Conservation (phyloP, 2,888 invertebrate genomes). For the Amaurobius ferox region DNA sequence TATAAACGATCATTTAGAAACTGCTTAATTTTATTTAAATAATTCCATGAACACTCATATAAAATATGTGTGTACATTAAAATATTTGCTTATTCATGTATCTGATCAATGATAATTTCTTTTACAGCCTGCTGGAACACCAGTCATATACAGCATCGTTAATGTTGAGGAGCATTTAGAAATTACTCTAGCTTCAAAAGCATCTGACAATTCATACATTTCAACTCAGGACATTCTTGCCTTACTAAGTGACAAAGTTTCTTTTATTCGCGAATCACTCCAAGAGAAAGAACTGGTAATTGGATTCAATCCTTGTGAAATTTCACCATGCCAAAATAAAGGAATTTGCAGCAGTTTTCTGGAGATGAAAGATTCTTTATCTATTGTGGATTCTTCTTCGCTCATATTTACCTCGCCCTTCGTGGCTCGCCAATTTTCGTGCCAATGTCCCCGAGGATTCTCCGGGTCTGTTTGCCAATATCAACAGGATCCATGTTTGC, state of each 20-base stretch:
- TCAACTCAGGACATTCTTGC: slow-evolving; percentile 49
- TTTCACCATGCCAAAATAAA: slow-evolving; percentile 81
- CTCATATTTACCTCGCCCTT: slow-evolving; percentile 90
- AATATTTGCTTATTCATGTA: too few relatives aligned
- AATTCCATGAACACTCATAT: too few relatives aligned
- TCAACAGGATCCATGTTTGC: slow-evolving; percentile 92
- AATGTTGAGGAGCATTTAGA: slow-evolving; percentile 65
- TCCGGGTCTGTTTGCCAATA: slow-evolving; percentile 89
- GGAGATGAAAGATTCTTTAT: slow-evolving; percentile 80
- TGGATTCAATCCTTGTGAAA: slow-evolving; percentile 78
- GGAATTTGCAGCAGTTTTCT: slow-evolving; percentile 77
- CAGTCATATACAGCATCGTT: slow-evolving; percentile 71
- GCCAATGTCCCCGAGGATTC: slow-evolving; percentile 90
- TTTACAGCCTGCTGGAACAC: slow-evolving; percentile 53
- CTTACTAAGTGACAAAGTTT: slow-evolving; percentile 33
- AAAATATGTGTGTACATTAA: too few relatives aligned
- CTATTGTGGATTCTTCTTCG: slow-evolving; percentile 88
- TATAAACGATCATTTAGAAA: too few relatives aligned
- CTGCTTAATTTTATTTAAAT: too few relatives aligned
- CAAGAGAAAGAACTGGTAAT: slow-evolving; percentile 69
- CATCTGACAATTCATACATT: slow-evolving; percentile 38
- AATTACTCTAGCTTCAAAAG: slow-evolving; percentile 62
- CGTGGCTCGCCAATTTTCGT: slow-evolving; percentile 86
- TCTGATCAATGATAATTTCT: too few relatives aligned
- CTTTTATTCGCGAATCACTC: slow-evolving; percentile 36